Evolutionary conservation across 2,113 vertebrate genomes (phyloP), one percentile per base, ranked within the genome.

Genomic region (Copsychus sechellarum): DNA sequence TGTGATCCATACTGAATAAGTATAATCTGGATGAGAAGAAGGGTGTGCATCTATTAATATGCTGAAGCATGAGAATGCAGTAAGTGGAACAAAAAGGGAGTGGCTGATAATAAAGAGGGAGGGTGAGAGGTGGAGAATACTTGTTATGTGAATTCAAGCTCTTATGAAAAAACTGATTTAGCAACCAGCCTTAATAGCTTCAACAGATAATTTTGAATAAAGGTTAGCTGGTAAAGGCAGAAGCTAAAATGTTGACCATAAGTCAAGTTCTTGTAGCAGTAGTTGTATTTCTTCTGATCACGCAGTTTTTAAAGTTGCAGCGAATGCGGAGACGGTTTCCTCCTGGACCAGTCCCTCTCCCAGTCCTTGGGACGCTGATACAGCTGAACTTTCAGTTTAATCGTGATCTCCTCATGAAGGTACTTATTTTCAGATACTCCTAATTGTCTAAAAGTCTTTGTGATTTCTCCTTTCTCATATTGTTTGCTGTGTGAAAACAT

Each of bases 311-410:
- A 2, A 97, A 97, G 79, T 74, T 97, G 62, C 95, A 94, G 61
- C 54, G 14, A 69, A 31, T 29, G 36, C 88, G 42, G 65, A 96
- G 64, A 95, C 43, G 0, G 5, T 66, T 97, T 88, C 97, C 97
- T 86, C 97, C 97, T 56, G 97, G 97, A 94, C 97, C 96, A n/a
- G 29, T 80, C 36, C 97, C 97, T 81, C 88, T 97, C 31, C 97
- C 97, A 14, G 0, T 97, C 64, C 48, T 97, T 81, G 97, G 96
- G 47, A 97, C 95, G 3, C 86, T 97, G 88, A 83, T 96, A 81
- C 93, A 96, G 69, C 62, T 97, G 86, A 93, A 91, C 18, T 97
- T 97, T 65, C 92, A 93, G 67, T 71, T 96, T 73, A 85, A 95
- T 78, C 74, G 94, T 40, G 95, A 97, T 58, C 54, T 91, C 31